Evolutionary conservation across 2,797 vertebrate genomes (phyloP), one percentile per base, ranked within the genome.

Genomic region (Petrocephalus sullivani): DNA sequence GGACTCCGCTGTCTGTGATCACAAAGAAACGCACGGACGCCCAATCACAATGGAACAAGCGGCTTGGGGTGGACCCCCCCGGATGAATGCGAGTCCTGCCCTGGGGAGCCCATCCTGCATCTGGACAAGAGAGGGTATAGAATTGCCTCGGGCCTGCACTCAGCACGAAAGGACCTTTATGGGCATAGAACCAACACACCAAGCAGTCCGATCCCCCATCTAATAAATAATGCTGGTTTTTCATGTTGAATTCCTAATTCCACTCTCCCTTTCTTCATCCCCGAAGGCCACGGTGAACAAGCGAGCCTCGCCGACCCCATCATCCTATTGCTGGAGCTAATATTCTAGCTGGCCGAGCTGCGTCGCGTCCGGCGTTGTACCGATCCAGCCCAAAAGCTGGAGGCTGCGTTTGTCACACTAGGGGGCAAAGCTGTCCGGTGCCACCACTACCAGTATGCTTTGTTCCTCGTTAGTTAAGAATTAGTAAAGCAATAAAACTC

Each of bases 191-290:
- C 92, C 90, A 93, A 93, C 92, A 93, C 92, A 91, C 85, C 83
- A 91, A 92, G 92, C 91, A 92, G 89, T 92, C 90, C 90, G 88
- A 92, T 94, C 93, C 93, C 93, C 89, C 82, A 64, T 86, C 93
- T 95, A 93, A 96, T 96, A 96, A 96, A 96, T 96, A 95, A 96
- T 95, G 93, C 90, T 90, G 86, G 91, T 90, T 94, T 83, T 95
- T 96, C 96, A 95, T 95, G 95, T 95, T 96, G 93, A 96, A 96
- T 96, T 94, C 94, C 93, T 96, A 95, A 96, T 95, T 95, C 94
- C 93, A 88, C 91, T 88, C 51, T 89, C 37, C 87, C 90, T 91
- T 90, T 92, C 94, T 96, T 95, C 93, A 94, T 95, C 95, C 94
- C 91, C 92, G 92, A 95, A 94, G 94, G 95, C 94, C 95, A 93